Evolutionary conservation across 2,888 invertebrate genomes (phyloP), one percentile per base, ranked within the genome.

Genomic region (Drosophila percnosoma): DNA sequence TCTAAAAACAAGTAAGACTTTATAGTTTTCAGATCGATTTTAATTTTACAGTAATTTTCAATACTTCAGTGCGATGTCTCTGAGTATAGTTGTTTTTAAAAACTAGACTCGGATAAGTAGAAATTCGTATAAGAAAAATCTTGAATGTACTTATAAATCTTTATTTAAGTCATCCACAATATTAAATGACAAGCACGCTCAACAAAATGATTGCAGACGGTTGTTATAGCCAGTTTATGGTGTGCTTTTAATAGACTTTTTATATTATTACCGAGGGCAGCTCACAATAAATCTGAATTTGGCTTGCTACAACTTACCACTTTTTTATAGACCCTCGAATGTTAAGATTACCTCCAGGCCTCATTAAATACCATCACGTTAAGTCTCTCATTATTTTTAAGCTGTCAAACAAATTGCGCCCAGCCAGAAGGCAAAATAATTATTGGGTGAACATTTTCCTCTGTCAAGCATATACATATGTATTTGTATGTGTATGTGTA

Each of bases 371-470:
- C 55, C 55, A 29, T 55, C n/a, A 38, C 38, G 13, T 38, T 38
- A 27, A 55, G 27, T 29, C 27, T 15, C 55, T 38, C 38, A 29
- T 55, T 55, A 55, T 27, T 29, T 55, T 55, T 11, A 38, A 55
- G 38, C 55, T 55, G 27, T 38, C 55, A 38, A 55, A 55, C 38
- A 29, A 55, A 55, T 55, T 55, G 38, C 5, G 24, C 55, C 11
- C 24, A 24, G 11, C 11, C 36, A 54, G 18, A 24, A 18, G 45
- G 24, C 45, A 21, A 24, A 36, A 27, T 54, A 54, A 55, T 38
- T 38, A 38, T 55, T 55, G 27, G 36, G 27, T 27, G 4, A n/a
- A 15, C 7, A 55, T n/a, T 18, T 6, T 6, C 11, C 36, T 7
- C 11, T 18, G 34, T 11, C 18, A 52, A 52, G 21, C 10, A 53